Base-by-base conservation (phyloP, 2,797 vertebrate genomes). In the Alfaro cultratus region DNA sequence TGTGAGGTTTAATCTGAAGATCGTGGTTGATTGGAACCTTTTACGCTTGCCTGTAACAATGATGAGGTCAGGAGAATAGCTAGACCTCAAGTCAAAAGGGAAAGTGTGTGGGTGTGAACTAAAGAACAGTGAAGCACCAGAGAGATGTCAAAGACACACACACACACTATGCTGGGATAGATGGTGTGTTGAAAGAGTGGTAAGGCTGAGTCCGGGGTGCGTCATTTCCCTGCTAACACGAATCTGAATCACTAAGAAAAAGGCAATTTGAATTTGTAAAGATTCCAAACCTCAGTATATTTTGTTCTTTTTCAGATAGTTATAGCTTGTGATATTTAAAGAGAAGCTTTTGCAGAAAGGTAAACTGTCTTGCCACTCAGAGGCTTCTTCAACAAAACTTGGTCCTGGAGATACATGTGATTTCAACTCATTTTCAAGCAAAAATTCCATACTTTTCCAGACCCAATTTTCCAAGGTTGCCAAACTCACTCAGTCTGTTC, bases 1-100 rank as follows among this genome's bases (percentile, higher is more conserved):
- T 94, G 92, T 93, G 92, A 86, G 85, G 94, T 93, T 93, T 94
- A 93, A 94, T 94, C 94, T 93, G 91, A 94, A 92, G 81, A 81
- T 91, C 75, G 82, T 86, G 92, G 91, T 83, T 93, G 90, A 94
- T 91, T 94, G 90, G 88, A 91, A 89, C 84, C 87, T 84, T 90
- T 80, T 80, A 87, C 41, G 91, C 85, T 92, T 29, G 83, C 88
- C 88, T 93, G 87, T 75, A 89, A 86, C 83, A 60, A 68, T 75
- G 78, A 88, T 92, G 92, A 93, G 91, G 91, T 93, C 91, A 93
- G 88, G 77, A 70, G 81, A 80, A 91, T 75, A 86, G 86, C 88
- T 82, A 23, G 85, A 84, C 77, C 41, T 68, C 75, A 49, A 85
- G 85, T 85, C 80, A 43, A 60, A 60, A 85, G 18, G 84, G 78